phyloP scores from a whole-genome alignment of 2,113 vertebrate genomes.

The Gymnorhina tibicen region DNA sequence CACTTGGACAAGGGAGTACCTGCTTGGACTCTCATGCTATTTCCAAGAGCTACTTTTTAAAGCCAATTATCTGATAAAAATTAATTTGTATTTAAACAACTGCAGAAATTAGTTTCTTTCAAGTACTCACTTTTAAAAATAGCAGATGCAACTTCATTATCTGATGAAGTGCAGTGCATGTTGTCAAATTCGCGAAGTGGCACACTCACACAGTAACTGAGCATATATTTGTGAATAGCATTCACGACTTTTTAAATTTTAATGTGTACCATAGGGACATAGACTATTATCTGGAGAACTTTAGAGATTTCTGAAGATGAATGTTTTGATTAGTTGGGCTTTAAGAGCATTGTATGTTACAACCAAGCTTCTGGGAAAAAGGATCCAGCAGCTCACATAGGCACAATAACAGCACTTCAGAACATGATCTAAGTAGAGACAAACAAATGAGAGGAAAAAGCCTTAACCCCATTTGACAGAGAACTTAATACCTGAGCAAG shows the following conservation, averaged over 20 bases:
- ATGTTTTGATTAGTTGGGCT: not conserved
- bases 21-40: not conserved
- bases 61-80: not conserved
- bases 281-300: not conserved
- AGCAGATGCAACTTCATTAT: not conserved
- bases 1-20: not conserved
- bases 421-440: not conserved
- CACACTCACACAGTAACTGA: not conserved
- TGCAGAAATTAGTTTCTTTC: not conserved
- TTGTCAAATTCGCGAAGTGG: not conserved
- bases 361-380: not conserved
- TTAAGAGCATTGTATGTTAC: not conserved
- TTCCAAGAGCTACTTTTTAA: not conserved
- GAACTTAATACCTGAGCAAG: not conserved
- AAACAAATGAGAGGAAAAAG: not conserved
- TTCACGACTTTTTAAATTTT: not conserved
- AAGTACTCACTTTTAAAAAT: not conserved
- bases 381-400: not conserved
- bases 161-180: not conserved
- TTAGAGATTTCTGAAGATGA: not conserved
- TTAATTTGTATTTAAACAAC: not conserved
- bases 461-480: not conserved
- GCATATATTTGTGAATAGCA: not conserved
- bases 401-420: not conserved
- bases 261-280: not conserved